phyloP scores from a whole-genome alignment of 2,888 invertebrate genomes.

The Elmis aenea region DNA sequence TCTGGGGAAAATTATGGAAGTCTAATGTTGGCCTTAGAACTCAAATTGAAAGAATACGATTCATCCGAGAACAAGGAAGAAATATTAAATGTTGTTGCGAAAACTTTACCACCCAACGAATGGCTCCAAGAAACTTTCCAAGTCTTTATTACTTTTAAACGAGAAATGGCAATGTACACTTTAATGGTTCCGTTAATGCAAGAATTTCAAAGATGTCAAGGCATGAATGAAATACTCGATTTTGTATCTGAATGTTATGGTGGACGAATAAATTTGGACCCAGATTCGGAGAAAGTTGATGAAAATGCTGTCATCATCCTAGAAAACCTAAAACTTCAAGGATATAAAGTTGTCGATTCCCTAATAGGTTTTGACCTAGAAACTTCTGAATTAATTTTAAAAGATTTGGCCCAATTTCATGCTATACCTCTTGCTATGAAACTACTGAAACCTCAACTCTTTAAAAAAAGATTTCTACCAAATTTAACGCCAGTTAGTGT shows the following conservation, averaged over 20 bases:
- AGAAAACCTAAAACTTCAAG: slow-evolving; percentile 49
- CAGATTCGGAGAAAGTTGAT: slow-evolving; percentile 42
- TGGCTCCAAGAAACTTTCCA: slow-evolving; percentile 48
- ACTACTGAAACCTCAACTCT: slow-evolving; percentile 41
- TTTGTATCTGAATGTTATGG: slow-evolving; percentile 49
- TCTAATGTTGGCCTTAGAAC: slow-evolving; percentile 44
- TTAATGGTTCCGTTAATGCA: slow-evolving; percentile 45
- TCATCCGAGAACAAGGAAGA: slow-evolving; percentile 28
- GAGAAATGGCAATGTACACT: slow-evolving; percentile 51
- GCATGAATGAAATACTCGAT: slow-evolving; percentile 40
- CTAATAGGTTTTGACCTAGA: slow-evolving; percentile 46
- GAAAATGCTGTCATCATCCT: slow-evolving; percentile 50
- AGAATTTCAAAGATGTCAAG: slow-evolving; percentile 44
- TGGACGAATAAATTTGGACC: slow-evolving; percentile 41
- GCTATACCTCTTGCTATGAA: slow-evolving; percentile 51
- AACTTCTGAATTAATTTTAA: slow-evolving; percentile 44
- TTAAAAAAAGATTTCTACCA: slow-evolving; percentile 39
- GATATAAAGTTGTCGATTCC: slow-evolving; percentile 47
- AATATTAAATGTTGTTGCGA: slow-evolving; percentile 49
- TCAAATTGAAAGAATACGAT: slow-evolving; percentile 31
- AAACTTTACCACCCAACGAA: slow-evolving; percentile 50
- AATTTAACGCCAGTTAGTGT: slow-evolving; percentile 28
- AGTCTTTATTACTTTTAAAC: slow-evolving; percentile 47
- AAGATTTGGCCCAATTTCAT: slow-evolving; percentile 50
- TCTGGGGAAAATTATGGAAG: slow-evolving; percentile 58